A percentile compares a stretch with the other conserved stretches of the same genome.
These are phyloP conservation scores for Cherax destructor DNA, from an alignment of 1,140 invertebrate species.

Conservation along the genomic window DNA sequence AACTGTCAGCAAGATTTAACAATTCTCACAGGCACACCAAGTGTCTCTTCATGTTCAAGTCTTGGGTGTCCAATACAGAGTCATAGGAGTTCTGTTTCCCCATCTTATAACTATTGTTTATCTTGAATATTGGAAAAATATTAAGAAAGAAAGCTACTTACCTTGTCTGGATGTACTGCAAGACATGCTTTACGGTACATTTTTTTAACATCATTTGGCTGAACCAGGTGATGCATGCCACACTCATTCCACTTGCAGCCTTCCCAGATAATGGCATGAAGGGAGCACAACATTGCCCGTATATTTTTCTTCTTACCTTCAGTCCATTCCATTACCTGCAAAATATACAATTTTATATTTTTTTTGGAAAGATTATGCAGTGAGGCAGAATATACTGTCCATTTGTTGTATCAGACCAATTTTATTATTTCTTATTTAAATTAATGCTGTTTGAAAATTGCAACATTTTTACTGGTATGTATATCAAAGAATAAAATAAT, in stretches of 20 bases:
- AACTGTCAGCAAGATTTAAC: no score
- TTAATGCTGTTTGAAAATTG: no score
- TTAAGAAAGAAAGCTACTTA: constrained; percentile 74
- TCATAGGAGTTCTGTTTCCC: no score
- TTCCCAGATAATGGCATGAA: constrained; percentile 96
- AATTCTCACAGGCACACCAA: no score
- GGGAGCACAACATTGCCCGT: constrained; percentile 92
- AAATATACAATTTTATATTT: constrained; percentile 23
- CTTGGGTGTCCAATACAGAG: no score
- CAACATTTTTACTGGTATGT: no score
- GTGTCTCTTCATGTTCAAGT: no score
- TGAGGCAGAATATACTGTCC: background rate
- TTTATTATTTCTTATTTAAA: background rate
- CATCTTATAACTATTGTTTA: no score
- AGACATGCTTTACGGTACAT: constrained; percentile 96
- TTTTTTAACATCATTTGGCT: constrained; percentile 95
- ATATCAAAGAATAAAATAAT: no score
- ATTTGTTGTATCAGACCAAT: background rate
- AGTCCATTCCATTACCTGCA: constrained; percentile 86
- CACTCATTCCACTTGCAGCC: constrained; percentile 93
- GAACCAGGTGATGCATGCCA: constrained; percentile 95
- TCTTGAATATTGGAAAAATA: no score
- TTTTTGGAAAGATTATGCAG: background rate
- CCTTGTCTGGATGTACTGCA: constrained; percentile 99
- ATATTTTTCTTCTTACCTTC: constrained; percentile 98